phyloP scores from a whole-genome alignment of 2,113 vertebrate species.

The Arvicanthis niloticus region DNA sequence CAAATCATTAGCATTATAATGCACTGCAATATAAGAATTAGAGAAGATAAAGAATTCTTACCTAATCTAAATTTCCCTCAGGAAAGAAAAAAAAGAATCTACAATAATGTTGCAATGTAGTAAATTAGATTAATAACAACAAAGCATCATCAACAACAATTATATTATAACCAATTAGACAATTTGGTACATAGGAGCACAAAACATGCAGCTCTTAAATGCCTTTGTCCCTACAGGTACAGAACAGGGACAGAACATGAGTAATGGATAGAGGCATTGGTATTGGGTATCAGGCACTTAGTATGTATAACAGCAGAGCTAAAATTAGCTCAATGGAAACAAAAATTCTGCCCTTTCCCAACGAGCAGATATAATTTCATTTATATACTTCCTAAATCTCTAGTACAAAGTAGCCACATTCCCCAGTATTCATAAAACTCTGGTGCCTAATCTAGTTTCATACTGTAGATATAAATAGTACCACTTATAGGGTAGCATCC shows the following conservation, averaged over 20 bases:
- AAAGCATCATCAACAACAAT: conserved; percentile 30
- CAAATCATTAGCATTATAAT: conserved; percentile 56
- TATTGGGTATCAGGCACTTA: not conserved
- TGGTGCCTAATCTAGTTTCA: not conserved
- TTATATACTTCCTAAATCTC: not conserved
- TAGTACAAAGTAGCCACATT: not conserved
- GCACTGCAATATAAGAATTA: conserved; percentile 17
- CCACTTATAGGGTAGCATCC: not conserved
- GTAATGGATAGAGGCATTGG: not conserved
- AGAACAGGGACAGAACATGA: not conserved
- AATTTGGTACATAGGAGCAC: not conserved
- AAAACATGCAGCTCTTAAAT: not conserved
- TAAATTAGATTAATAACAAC: conserved; percentile 62
- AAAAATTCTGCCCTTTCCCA: not conserved
- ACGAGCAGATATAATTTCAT: not conserved
- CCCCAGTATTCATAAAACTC: not conserved
- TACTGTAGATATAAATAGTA: too few relatives aligned
- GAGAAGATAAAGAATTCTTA: conserved; percentile 8
- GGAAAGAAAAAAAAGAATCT: conserved; percentile 60
- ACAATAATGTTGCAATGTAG: conserved; percentile 48
- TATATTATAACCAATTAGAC: conserved; percentile 35
- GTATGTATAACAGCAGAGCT: not conserved
- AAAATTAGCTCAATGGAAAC: not conserved
- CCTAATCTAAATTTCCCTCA: conserved; percentile 46
- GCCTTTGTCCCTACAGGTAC: not conserved